Conservation (phyloP, 2,113 vertebrate genomes). For the Tetrao urogallus region DNA sequence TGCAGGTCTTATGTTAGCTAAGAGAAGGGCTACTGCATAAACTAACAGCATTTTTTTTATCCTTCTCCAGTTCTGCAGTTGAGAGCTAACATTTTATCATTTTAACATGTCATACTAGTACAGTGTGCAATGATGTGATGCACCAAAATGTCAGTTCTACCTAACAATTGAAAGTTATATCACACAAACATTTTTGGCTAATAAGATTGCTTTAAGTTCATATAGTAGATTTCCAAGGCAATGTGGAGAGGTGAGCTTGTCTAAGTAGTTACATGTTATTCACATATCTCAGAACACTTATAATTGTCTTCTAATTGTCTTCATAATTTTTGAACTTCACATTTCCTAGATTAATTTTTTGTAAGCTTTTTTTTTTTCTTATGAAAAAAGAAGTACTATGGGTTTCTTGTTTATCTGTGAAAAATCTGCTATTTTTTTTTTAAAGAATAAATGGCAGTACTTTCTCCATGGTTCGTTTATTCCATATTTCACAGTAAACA, state of each 20-base stretch:
- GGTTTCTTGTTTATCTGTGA: neutral
- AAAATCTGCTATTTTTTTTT: neutral
- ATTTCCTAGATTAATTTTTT: neutral
- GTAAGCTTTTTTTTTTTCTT: neutral
- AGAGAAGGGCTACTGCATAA: neutral
- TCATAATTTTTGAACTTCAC: neutral
- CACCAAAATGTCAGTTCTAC: neutral
- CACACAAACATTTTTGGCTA: conserved; percentile 1
- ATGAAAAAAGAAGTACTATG: neutral
- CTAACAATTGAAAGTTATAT: neutral
- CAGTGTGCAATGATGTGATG: neutral
- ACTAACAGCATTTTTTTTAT: neutral
- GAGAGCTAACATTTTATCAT: neutral
- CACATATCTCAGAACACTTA: neutral
- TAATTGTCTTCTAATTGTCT: neutral
- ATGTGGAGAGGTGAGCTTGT: neutral
- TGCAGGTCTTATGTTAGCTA: neutral
- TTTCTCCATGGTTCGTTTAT: neutral
- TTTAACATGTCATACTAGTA: neutral
- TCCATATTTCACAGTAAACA: neutral
- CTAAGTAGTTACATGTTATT: neutral
- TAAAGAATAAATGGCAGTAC: neutral
- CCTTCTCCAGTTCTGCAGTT: neutral
- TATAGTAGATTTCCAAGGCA: neutral
- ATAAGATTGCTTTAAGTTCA: neutral